phyloP scores from a whole-genome alignment of 2,113 vertebrate genomes.

The Thamnophis sirtalis region DNA sequence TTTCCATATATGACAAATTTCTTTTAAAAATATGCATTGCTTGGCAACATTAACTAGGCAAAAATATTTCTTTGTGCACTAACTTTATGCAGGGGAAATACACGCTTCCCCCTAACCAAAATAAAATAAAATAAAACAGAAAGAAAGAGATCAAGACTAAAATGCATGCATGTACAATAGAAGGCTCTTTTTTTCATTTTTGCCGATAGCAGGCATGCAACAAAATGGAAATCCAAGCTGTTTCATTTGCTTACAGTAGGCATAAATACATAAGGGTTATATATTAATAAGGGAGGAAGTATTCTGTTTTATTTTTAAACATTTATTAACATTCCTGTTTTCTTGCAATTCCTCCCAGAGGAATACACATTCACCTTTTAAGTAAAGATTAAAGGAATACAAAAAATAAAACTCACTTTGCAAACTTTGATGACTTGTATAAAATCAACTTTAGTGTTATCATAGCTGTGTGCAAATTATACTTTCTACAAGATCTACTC shows the following conservation, averaged over 20 bases:
- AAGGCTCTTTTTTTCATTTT: conserved; percentile 27
- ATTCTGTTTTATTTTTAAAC: conserved; percentile 67
- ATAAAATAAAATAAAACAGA: neutral
- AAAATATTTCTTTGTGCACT: conserved; percentile 85
- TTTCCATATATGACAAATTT: conserved; percentile 74
- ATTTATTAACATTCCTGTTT: conserved; percentile 76
- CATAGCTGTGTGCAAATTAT: conserved; percentile 70
- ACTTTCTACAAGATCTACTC: conserved; percentile 59
- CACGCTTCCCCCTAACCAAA: neutral
- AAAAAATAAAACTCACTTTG: conserved; percentile 78
- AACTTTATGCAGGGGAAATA: conserved; percentile 75
- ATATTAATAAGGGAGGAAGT: conserved; percentile 82
- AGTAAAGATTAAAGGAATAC: conserved; percentile 81
- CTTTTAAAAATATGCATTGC: conserved; percentile 80
- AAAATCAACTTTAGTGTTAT: conserved; percentile 74
- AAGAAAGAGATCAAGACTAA: conserved; percentile 48
- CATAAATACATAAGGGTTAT: conserved; percentile 77
- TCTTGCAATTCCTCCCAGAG: conserved; percentile 83
- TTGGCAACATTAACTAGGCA: conserved; percentile 82
- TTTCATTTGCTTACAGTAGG: conserved; percentile 74
- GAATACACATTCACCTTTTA: conserved; percentile 82
- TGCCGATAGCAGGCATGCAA: conserved; percentile 73
- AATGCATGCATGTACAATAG: conserved; percentile 75
- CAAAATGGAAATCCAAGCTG: conserved; percentile 64
- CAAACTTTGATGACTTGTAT: conserved; percentile 77